These are phyloP conservation scores for Willowsia nigromaculata DNA, from an alignment of 2,888 invertebrate species.

Conservation along the genomic window DNA sequence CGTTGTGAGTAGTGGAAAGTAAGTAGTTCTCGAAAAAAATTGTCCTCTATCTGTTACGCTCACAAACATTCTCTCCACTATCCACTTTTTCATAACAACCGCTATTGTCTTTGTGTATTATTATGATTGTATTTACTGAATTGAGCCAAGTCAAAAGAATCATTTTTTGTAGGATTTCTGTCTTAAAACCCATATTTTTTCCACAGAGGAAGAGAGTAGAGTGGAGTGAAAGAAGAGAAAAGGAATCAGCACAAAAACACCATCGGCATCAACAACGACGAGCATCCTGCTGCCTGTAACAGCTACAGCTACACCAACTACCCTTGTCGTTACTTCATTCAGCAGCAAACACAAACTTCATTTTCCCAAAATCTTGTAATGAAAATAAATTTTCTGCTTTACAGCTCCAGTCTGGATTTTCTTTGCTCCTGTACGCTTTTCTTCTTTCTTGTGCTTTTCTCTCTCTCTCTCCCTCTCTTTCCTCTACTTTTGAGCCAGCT, in stretches of 20 bases:
- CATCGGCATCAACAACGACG: background rate
- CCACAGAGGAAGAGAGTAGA: background rate
- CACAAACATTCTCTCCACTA: too few species aligned
- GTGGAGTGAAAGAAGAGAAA: too few species aligned
- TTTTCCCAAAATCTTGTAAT: background rate
- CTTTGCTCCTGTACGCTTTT: background rate
- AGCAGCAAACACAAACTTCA: background rate
- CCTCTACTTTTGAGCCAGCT: too few species aligned
- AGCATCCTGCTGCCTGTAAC: background rate
- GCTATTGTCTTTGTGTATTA: too few species aligned
- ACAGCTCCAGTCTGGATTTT: background rate
- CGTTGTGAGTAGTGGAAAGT: background rate
- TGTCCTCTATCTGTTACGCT: background rate
- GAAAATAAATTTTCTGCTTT: background rate
- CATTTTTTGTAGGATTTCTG: background rate
- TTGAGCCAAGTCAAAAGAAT: too few species aligned
- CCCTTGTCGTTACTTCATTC: background rate
- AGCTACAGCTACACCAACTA: too few species aligned
- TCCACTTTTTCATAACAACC: too few species aligned
- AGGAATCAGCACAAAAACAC: background rate
- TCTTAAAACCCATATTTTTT: background rate
- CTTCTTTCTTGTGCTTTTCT: background rate
- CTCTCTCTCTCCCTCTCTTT: background rate
- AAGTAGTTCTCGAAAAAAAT: background rate
- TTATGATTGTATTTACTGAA: too few species aligned